These are phyloP conservation scores for Chaetoderma sp. DNA, from an alignment of 2,888 invertebrate genomes.

Conservation along the genomic window DNA sequence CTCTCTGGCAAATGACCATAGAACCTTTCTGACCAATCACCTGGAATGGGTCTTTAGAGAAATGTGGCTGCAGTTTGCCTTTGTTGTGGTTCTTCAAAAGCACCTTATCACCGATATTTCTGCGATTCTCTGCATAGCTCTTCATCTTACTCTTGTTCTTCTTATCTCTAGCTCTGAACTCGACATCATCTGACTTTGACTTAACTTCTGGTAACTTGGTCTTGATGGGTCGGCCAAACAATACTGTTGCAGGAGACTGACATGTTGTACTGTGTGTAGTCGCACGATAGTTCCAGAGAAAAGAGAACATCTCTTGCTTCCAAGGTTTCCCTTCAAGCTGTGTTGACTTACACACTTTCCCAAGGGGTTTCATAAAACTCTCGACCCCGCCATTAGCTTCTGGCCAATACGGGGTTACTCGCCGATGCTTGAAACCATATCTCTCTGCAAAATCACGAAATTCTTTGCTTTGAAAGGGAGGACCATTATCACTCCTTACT, in stretches of 20 bases:
- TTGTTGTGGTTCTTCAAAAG: no score
- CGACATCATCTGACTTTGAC: not conserved
- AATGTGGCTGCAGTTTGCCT: no score
- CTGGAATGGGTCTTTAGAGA: no score
- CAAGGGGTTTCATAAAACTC: not conserved
- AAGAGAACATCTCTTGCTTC: not conserved
- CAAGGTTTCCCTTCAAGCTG: not conserved
- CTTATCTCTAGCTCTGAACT: not conserved
- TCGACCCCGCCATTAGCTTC: not conserved
- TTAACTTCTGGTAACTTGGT: not conserved
- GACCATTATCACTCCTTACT: not conserved
- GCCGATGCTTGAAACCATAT: constrained; percentile 17
- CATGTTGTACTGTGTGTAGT: not conserved
- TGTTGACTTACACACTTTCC: not conserved
- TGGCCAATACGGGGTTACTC: not conserved
- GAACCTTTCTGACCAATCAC: no score
- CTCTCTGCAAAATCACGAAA: constrained; percentile 16
- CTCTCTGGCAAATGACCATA: no score
- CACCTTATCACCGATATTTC: no score
- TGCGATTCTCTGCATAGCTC: not conserved
- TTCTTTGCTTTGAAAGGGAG: constrained; percentile 15
- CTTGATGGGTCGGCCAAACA: not conserved
- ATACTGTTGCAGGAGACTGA: not conserved
- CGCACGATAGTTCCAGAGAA: not conserved
- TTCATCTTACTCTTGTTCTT: not conserved